Percentiles rank a stretch among this genome's conserved stretches.
These are phyloP conservation scores for Leucozona laternaria DNA, from an alignment of 2,888 invertebrate species.

Conservation along the genomic window DNA sequence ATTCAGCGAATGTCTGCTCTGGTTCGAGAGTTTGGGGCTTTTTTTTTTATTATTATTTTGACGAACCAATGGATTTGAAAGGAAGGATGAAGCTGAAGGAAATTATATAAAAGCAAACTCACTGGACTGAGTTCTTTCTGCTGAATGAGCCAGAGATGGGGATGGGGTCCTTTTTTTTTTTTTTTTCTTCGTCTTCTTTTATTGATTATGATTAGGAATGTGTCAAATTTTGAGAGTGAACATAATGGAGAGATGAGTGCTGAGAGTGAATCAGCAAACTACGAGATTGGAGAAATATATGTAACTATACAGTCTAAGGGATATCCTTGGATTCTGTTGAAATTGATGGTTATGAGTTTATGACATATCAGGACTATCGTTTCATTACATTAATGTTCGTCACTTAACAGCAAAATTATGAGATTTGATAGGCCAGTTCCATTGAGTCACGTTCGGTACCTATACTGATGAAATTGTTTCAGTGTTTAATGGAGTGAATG, in stretches of 20 bases:
- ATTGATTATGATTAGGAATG: slow-evolving; percentile 57
- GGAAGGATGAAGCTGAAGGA: slow-evolving; percentile 21
- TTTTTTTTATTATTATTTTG: slow-evolving; percentile 9
- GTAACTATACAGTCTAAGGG: neutral
- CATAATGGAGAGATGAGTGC: slow-evolving; percentile 50
- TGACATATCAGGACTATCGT: slow-evolving; percentile 30
- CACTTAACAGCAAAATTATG: slow-evolving; percentile 38
- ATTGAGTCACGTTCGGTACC: slow-evolving; percentile 10
- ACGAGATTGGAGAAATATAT: neutral
- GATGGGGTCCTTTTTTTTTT: neutral
- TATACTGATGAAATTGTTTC: slow-evolving; percentile 3
- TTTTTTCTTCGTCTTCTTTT: neutral
- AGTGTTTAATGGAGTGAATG: slow-evolving; percentile 17
- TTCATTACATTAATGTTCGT: slow-evolving; percentile 26
- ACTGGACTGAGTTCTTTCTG: slow-evolving; percentile 41
- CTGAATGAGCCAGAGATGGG: neutral
- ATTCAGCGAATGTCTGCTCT: slow-evolving; percentile 67
- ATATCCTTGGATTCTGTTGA: slow-evolving; percentile 26
- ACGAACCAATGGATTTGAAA: slow-evolving; percentile 41
- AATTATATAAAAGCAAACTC: slow-evolving; percentile 58
- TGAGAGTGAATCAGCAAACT: slow-evolving; percentile 50
- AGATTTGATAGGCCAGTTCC: neutral
- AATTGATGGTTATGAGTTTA: slow-evolving; percentile 40
- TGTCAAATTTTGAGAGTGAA: slow-evolving; percentile 62
- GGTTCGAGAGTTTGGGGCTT: neutral